Evolutionary conservation across 2,888 invertebrate species (phyloP), one percentile per base, ranked within the genome.

Genomic region (Andrena chrysosceles): DNA sequence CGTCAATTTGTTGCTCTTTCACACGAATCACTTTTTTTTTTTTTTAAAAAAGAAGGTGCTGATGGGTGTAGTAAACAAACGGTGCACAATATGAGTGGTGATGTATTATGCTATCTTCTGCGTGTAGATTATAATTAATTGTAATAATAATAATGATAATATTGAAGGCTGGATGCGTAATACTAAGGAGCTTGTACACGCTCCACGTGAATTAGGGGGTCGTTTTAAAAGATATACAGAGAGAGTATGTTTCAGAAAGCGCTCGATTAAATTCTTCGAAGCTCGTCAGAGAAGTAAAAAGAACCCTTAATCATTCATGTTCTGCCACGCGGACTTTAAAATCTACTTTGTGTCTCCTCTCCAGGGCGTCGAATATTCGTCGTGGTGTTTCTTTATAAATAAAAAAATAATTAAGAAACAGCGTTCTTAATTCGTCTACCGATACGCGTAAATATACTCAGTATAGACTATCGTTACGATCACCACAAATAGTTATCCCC

Each of bases 171-270:
- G 87, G 54, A 90, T 91, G 89, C 87, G 87, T 91, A 91, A 92
- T 92, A 92, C 90, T 92, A 92, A 91, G 86, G 82, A 89, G 90
- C 85, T 88, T 87, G 85, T 90, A 87, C 82, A 82, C 82, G 72
- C 86, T 89, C 86, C 88, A 72, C 80, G 56, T 56, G 85, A 89
- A 89, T 87, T 77, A 83, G 64, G 75, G 81, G 79, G 67, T 88
- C 71, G 56, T 81, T 86, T 64, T 59, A 89, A 82, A 84, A 83
- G 77, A 86, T 78, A 87, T 70, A 56, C 56, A 56, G 56, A 56
- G 56, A 83, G 83, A 88, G 85, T 81, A 85, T 81, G 84, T 85
- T 83, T 78, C 81, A 79, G 79, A 88, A 87, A 87, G 77, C 83
- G 77, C 35, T 73, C 73, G 82, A 78, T 71, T 83, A 56, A 76